phyloP scores from a whole-genome alignment of 1,140 invertebrate genomes.

The Drosophila varians region DNA sequence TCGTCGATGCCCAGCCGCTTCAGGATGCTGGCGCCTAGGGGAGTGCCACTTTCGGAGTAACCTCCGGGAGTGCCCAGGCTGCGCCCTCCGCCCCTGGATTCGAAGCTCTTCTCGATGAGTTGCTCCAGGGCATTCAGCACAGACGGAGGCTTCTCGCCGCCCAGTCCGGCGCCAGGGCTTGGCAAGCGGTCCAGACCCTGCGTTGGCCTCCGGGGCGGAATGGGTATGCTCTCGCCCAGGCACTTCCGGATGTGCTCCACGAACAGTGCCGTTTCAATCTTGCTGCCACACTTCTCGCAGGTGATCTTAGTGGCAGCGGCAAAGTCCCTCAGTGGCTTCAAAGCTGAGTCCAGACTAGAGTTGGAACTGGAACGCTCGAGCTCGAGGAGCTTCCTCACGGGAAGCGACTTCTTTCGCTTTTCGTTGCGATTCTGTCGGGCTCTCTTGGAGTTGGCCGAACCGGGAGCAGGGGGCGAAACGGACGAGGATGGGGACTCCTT shows the following conservation, averaged over 20 bases:
- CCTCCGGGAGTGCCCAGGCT: conserved; percentile 27
- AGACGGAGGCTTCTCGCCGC: conserved; percentile 87
- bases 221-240: conserved; percentile 89
- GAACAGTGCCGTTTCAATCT: conserved; percentile 96
- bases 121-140: conserved; percentile 98
- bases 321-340: conserved; percentile 86
- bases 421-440: conserved; percentile 91
- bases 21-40: conserved; percentile 93
- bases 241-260: conserved; percentile 96
- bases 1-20: conserved; percentile 97
- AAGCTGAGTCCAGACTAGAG: conserved; percentile 86
- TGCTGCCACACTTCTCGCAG: conserved; percentile 98
- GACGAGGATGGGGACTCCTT: conserved; percentile 90
- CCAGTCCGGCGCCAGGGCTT: conserved; percentile 85
- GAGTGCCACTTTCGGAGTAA: conserved; percentile 85
- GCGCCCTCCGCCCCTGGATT: conserved; percentile 88
- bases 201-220: conserved; percentile 67
- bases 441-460: conserved; percentile 88
- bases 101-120: conserved; percentile 98
- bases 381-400: conserved; percentile 95
- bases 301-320: conserved; percentile 91
- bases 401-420: conserved; percentile 96
- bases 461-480: conserved; percentile 6
- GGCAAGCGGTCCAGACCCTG: conserved; percentile 77
- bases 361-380: conserved; percentile 90